phyloP scores from a whole-genome alignment of 2,888 invertebrate species.

The Dysmachus trigonus region DNA sequence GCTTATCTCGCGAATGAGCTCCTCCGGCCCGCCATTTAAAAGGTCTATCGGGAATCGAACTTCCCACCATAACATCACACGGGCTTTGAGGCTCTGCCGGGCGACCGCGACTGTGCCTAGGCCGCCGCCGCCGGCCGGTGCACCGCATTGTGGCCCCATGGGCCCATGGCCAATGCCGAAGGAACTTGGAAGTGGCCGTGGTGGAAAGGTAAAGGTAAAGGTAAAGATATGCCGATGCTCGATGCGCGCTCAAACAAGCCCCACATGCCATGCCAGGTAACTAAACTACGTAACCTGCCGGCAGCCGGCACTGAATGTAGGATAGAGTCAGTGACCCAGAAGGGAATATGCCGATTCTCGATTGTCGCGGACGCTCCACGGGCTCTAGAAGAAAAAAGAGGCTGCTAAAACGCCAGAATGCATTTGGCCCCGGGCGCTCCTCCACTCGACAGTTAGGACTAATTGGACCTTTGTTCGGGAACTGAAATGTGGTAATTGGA shows the following conservation, averaged over 20 bases:
- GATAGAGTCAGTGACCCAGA: slow-evolving; percentile 13
- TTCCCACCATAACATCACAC: background rate
- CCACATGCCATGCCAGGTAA: background rate
- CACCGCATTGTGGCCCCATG: background rate
- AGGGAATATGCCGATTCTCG: background rate
- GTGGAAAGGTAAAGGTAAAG: background rate
- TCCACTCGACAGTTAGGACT: background rate
- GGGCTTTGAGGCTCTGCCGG: background rate
- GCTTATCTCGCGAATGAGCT: background rate
- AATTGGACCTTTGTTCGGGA: background rate
- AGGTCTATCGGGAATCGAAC: background rate
- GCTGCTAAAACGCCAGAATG: background rate
- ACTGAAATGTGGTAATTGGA: background rate
- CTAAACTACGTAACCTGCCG: background rate
- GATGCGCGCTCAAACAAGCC: background rate
- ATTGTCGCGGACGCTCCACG: background rate
- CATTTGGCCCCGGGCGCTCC: background rate
- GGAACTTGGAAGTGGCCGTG: background rate
- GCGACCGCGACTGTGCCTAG: background rate
- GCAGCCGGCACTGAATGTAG: background rate
- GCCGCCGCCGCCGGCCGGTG: too few species aligned
- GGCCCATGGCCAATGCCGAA: background rate
- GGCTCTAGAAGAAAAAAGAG: background rate
- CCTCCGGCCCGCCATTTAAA: background rate
- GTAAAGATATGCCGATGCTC: background rate